phyloP scores from a whole-genome alignment of 2,113 vertebrate genomes.

The Glaucomys volans region DNA sequence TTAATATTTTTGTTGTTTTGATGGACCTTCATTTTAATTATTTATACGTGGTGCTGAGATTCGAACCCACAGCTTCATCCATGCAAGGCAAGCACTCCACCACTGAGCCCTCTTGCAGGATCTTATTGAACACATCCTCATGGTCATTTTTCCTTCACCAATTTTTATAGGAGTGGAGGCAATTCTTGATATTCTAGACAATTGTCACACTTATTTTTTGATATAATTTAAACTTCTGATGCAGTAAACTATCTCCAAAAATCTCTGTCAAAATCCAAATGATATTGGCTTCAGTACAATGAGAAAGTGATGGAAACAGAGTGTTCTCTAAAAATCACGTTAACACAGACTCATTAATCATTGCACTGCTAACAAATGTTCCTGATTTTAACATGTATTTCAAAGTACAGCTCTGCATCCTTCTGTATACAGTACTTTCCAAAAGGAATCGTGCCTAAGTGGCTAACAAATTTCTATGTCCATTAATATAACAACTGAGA shows the following conservation, averaged over 20 bases:
- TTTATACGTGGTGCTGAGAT: too few species aligned
- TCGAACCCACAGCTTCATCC: too few species aligned
- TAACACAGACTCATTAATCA: constrained; percentile 54
- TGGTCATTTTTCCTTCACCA: not conserved
- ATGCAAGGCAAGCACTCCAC: too few species aligned
- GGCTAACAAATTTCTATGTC: not conserved
- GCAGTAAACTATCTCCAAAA: constrained; percentile 42
- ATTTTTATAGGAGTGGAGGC: not conserved
- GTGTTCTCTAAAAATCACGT: not conserved
- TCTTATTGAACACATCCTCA: not conserved
- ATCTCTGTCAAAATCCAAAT: constrained; percentile 60
- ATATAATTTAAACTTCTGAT: constrained; percentile 64
- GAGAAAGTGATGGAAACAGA: constrained; percentile 63
- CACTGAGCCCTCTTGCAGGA: not conserved
- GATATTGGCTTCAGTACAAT: constrained; percentile 3
- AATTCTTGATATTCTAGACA: constrained; percentile 6
- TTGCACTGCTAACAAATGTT: constrained; percentile 13
- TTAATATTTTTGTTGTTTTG: too few species aligned
- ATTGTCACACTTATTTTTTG: constrained; percentile 22
- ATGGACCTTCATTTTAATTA: too few species aligned
- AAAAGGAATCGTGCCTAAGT: not conserved
- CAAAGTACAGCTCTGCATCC: not conserved
- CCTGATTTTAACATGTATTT: constrained; percentile 33
- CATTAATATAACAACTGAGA: not conserved
- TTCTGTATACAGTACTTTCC: not conserved